Evolutionary conservation across 2,113 vertebrate genomes (phyloP).

Genomic region (Hiodon alosoides): DNA sequence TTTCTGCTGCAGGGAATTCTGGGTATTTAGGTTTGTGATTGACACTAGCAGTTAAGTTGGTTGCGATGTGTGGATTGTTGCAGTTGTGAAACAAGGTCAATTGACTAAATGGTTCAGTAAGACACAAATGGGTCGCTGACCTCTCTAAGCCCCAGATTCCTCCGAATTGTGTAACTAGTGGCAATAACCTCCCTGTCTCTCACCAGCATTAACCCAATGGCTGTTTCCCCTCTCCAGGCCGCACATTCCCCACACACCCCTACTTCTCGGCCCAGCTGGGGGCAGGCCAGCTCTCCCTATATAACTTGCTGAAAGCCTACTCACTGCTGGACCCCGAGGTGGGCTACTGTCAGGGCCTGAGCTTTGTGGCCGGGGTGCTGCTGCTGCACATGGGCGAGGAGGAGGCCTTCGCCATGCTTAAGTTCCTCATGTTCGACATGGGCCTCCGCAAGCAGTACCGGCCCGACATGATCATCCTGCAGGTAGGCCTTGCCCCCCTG

Average conservation of each 20-base stretch:
- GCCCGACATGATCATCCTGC: slow-evolving; percentile 92
- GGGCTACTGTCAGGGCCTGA: slow-evolving; percentile 96
- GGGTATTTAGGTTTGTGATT: no score
- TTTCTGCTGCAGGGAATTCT: no score
- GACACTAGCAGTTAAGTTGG: no score
- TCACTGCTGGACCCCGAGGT: slow-evolving; percentile 97
- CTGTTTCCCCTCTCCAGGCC: slow-evolving; percentile 59
- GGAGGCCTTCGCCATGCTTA: slow-evolving; percentile 91
- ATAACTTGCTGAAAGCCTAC: slow-evolving; percentile 95
- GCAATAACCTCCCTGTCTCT: no score
- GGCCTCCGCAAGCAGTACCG: slow-evolving; percentile 89
- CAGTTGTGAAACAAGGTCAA: no score
- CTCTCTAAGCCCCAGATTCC: no score
- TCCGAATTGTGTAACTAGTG: no score
- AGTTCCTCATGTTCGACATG: slow-evolving; percentile 96
- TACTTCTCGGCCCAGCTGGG: slow-evolving; percentile 94
- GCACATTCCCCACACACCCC: slow-evolving; percentile 92
- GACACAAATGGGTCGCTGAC: no score
- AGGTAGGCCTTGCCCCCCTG: slow-evolving; percentile 59
- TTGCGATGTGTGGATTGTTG: no score
- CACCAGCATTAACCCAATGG: not conserved
- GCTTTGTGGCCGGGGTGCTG: slow-evolving; percentile 92
- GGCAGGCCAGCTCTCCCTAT: slow-evolving; percentile 89
- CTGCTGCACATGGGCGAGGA: slow-evolving; percentile 95
- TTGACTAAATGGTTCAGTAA: no score